Evolutionary conservation across 2,888 invertebrate genomes (phyloP).

Genomic region (Acutogordius australiensis): DNA sequence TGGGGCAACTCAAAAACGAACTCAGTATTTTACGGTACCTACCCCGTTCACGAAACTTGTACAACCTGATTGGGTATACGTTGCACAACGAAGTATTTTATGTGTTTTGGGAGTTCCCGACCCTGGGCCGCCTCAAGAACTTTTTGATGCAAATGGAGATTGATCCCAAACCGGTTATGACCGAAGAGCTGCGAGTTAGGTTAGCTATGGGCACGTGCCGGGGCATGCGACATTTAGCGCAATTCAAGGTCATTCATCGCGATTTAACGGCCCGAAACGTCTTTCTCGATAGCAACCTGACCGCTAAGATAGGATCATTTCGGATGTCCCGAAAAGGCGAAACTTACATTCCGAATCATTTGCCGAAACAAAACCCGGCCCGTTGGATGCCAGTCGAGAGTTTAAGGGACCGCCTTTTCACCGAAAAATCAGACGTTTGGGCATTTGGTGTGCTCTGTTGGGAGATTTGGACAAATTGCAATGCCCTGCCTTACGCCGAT

Average conservation of each 20-base stretch:
- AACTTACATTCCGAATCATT: neutral
- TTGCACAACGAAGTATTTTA: neutral
- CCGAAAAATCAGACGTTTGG: slow-evolving; percentile 8
- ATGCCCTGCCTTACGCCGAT: neutral
- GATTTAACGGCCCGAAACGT: neutral
- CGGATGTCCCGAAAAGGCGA: neutral
- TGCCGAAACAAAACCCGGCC: slow-evolving; percentile 4
- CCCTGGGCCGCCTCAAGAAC: neutral
- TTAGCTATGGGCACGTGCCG: neutral
- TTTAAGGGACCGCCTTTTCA: neutral
- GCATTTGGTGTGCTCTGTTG: neutral
- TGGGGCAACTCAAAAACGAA: neutral
- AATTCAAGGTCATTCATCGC: neutral
- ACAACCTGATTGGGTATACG: neutral
- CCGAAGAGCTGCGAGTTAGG: neutral
- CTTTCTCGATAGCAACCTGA: neutral
- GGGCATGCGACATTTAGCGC: neutral
- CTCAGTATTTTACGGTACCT: neutral
- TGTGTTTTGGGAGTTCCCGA: neutral
- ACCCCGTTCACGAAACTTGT: neutral
- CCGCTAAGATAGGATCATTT: neutral
- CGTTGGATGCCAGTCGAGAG: slow-evolving; percentile 5
- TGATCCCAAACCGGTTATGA: neutral
- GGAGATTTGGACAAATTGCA: slow-evolving; percentile 5
- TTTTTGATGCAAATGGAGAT: neutral